These are phyloP conservation scores for Molossus molossus DNA, from an alignment of 2,797 vertebrate genomes.

Conservation along the genomic window DNA sequence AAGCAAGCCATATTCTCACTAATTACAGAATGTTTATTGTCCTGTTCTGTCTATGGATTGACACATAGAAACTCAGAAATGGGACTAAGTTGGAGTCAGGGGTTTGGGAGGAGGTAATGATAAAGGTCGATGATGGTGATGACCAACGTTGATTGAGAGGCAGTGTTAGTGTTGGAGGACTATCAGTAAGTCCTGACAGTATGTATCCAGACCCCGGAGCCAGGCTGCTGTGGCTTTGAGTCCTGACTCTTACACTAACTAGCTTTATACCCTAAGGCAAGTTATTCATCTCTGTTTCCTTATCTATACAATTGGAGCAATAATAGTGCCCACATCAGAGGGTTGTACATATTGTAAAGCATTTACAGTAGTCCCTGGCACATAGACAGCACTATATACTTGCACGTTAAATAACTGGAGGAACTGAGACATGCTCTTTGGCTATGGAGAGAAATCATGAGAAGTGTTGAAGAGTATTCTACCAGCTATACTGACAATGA, in stretches of 20 bases:
- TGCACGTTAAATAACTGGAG: not conserved
- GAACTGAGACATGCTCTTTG: not conserved
- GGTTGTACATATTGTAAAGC: not conserved
- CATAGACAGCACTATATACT: not conserved
- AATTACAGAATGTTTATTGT: not conserved
- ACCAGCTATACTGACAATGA: not conserved
- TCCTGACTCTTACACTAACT: not conserved
- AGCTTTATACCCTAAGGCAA: not conserved
- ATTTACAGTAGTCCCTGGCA: not conserved
- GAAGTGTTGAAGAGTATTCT: not conserved
- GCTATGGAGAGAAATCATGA: not conserved
- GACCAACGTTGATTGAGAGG: accelerated
- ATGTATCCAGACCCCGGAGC: not conserved
- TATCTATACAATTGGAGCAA: not conserved
- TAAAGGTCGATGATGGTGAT: not conserved
- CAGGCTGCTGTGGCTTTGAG: not conserved
- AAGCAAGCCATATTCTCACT: not conserved
- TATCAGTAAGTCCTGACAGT: accelerated
- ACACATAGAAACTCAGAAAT: not conserved
- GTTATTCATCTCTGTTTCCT: not conserved
- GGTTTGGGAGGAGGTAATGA: not conserved
- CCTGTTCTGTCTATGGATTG: not conserved
- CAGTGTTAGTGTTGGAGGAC: accelerated
- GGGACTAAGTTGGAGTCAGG: not conserved
- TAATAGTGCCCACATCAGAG: not conserved